Base-by-base conservation (phyloP, 2,113 vertebrate genomes). In the Halcyon senegalensis region DNA sequence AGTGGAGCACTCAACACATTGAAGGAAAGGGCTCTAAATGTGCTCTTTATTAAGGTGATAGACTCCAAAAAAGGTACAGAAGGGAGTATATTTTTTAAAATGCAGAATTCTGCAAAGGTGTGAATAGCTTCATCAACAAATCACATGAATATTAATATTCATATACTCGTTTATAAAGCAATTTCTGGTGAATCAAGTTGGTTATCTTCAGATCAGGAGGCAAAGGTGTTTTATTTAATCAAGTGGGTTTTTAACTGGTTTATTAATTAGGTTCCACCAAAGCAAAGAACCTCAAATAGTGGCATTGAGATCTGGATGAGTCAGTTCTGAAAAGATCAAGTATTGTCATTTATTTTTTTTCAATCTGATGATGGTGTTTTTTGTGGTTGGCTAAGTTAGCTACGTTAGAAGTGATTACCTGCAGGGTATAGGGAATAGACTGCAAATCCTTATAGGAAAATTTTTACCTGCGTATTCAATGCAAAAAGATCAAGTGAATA, bases 51-150 rank as follows among this genome's bases (percentile, higher is more conserved):
- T 78, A 63, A 79, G 56, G 86, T 0, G 6, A 77, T 63, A 79
- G 64, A 55, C 68, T 77, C 55, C 43, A 86, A 79, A 93, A 72
- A 74, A 91, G 12, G 43, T 80, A 83, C 55, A 77, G 51, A 80
- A 67, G 27, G 60, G 76, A 89, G 14, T 15, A 27, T 21, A 48
- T 37, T 53, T 96, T 90, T 94, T 4, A 41, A 74, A 80, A 80
- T 50, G 16, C 43, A 84, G 39, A 75, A 70, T 86, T 75, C 48
- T 81, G 51, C 81, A 90, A 89, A 92, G 69, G 72, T 92, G 76
- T 90, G 81, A 96, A 96, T 78, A 89, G 56, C 77, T 92, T 87
- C 56, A 96, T 96, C 92, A 95, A 89, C 56, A 43, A 90, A 92
- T 60, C 64, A 78, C 46, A 86, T 86, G 28, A 94, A 81, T 93